phyloP scores from a whole-genome alignment of 2,888 invertebrate species.

The Diaperis boleti region DNA sequence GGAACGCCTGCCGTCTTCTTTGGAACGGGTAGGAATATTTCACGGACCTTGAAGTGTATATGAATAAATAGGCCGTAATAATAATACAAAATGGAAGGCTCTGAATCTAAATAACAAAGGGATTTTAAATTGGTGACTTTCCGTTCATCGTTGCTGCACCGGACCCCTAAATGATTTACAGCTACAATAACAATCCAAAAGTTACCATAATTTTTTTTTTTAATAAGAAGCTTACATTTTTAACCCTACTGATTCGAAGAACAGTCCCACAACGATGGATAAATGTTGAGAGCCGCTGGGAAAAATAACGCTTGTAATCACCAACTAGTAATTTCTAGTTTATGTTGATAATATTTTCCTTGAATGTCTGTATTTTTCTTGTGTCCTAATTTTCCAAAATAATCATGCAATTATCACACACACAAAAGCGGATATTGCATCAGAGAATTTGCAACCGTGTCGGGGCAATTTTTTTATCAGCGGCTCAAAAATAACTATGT shows the following conservation, averaged over 20 bases:
- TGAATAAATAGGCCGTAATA: background rate
- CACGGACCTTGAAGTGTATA: background rate
- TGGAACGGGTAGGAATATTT: too few species aligned
- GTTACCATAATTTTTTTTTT: too few species aligned
- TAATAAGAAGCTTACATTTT: too few species aligned
- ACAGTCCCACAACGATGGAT: background rate
- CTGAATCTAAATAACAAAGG: slow-evolving; percentile 14
- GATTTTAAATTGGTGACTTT: too few species aligned
- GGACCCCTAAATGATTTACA: too few species aligned
- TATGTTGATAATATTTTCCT: slow-evolving; percentile 14
- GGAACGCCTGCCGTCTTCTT: background rate
- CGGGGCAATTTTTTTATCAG: background rate
- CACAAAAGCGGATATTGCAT: background rate
- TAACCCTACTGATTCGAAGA: too few species aligned
- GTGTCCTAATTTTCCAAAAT: slow-evolving; percentile 8
- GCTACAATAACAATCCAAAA: too few species aligned
- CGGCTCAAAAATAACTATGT: too few species aligned
- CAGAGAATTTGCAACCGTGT: background rate
- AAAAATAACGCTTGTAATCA: slow-evolving; percentile 10
- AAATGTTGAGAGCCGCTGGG: slow-evolving; percentile 34
- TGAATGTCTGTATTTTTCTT: slow-evolving; percentile 13
- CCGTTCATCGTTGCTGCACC: too few species aligned
- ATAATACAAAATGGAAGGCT: slow-evolving; percentile 12
- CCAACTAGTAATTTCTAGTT: slow-evolving; percentile 33
- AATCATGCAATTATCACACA: background rate